phyloP scores from a whole-genome alignment of 2,888 invertebrate genomes.

The Agapetus fuscipes region DNA sequence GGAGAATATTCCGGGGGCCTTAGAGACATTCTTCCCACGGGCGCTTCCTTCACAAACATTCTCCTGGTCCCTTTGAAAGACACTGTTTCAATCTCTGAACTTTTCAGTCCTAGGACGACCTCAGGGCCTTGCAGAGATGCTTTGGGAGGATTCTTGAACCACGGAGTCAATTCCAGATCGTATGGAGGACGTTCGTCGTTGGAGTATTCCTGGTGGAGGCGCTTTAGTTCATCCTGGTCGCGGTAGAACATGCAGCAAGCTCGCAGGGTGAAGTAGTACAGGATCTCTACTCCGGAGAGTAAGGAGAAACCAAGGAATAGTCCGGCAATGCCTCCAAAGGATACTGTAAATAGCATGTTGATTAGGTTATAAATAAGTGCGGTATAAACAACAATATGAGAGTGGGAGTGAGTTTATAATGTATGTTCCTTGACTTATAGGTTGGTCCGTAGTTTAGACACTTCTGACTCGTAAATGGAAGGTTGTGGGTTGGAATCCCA shows the following conservation, averaged over 20 bases:
- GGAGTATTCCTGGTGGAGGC: slow-evolving; percentile 36
- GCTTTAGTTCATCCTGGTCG: slow-evolving; percentile 38
- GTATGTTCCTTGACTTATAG: too few species aligned
- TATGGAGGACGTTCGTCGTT: slow-evolving; percentile 37
- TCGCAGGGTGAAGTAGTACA: slow-evolving; percentile 68
- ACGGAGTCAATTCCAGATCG: slow-evolving; percentile 37
- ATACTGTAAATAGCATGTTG: too few species aligned
- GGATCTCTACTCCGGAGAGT: slow-evolving; percentile 63
- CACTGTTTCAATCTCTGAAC: neutral
- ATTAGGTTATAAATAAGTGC: too few species aligned
- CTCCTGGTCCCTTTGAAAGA: too few species aligned
- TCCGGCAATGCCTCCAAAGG: slow-evolving; percentile 56
- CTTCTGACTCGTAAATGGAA: too few species aligned
- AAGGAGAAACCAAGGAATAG: slow-evolving; percentile 67
- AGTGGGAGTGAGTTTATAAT: too few species aligned
- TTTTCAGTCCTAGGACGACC: slow-evolving; percentile 9
- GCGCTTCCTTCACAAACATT: slow-evolving; percentile 13
- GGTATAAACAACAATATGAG: too few species aligned
- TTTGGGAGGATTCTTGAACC: slow-evolving; percentile 13
- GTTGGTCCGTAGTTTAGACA: too few species aligned
- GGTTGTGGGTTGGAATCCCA: too few species aligned
- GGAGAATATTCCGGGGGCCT: slow-evolving; percentile 16
- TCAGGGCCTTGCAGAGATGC: slow-evolving; percentile 13
- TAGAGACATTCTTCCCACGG: neutral
- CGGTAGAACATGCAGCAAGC: slow-evolving; percentile 52